phyloP scores from a whole-genome alignment of 2,113 vertebrate species.

The western clawed frog (Xenopus tropicalis) region UCB_Xtro_10.0 CM004444.2:137902501-137903000 shows the following conservation, averaged over 20 bases:
- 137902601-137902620: slow-evolving; percentile 75
- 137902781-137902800: no score
- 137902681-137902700: slow-evolving; percentile 33
- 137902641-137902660: slow-evolving; percentile 63
- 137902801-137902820: no score
- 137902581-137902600: slow-evolving; percentile 73
- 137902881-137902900: no score
- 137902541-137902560: slow-evolving; percentile 85
- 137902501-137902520: slow-evolving; percentile 80
- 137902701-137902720: background rate
- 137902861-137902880: no score
- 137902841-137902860: no score
- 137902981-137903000: no score
- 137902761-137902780: no score
- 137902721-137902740: slow-evolving; percentile 6
- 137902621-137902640: slow-evolving; percentile 78
- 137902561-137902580: slow-evolving; percentile 76
- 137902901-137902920: no score
- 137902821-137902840: no score
- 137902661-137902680: background rate
- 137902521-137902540: slow-evolving; percentile 92
- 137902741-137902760: background rate
- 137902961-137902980: no score
- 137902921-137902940: no score
- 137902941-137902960: no score